These are phyloP conservation scores for Drosophila orena DNA, from an alignment of 1,140 invertebrate genomes.

Conservation along the genomic window DNA sequence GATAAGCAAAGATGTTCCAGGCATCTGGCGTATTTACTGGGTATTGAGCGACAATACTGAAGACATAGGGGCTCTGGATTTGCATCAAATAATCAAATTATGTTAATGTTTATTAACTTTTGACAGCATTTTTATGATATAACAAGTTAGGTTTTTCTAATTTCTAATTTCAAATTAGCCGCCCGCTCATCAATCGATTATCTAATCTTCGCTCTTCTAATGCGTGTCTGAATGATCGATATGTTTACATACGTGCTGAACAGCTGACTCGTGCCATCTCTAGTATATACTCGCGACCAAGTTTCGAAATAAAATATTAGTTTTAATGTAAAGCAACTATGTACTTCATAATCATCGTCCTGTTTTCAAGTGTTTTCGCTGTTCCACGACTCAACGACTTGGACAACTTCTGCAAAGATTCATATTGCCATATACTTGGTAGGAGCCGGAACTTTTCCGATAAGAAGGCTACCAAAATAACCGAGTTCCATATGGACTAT, in stretches of 20 bases:
- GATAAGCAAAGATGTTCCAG: constrained; percentile 47
- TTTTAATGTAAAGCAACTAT: too few species aligned
- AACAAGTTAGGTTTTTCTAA: too few species aligned
- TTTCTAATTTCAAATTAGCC: too few species aligned
- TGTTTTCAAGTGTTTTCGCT: neutral
- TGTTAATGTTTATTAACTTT: neutral
- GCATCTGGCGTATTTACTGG: constrained; percentile 32
- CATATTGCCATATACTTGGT: too few species aligned
- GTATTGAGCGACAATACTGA: neutral
- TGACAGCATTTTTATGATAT: too few species aligned
- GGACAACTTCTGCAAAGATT: neutral
- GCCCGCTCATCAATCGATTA: neutral
- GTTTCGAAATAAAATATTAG: neutral
- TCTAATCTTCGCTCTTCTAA: neutral
- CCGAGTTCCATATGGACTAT: neutral
- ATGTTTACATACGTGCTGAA: neutral
- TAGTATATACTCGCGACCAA: neutral
- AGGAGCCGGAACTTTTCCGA: too few species aligned
- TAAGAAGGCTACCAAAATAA: neutral
- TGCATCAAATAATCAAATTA: neutral
- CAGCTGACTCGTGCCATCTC: neutral
- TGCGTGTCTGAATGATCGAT: neutral
- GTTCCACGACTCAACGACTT: too few species aligned
- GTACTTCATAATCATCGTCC: too few species aligned
- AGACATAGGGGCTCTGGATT: neutral